Percentiles rank a stretch among this genome's conserved stretches.
Evolutionary conservation across 2,113 vertebrate species (phyloP).

Genomic region (Zingel zingel): DNA sequence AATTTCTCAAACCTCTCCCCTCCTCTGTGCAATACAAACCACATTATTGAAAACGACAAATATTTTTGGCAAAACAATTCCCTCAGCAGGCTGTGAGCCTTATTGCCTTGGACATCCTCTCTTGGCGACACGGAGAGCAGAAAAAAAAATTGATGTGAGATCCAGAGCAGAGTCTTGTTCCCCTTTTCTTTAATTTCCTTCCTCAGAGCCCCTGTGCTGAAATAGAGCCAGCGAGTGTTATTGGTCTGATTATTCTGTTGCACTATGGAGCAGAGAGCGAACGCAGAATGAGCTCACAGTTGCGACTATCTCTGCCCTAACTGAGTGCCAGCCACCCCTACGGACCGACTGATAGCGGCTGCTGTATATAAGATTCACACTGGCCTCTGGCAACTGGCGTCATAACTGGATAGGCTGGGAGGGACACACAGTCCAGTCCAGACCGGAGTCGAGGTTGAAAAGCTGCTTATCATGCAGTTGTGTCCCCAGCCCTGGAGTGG

Average conservation of each 20-base stretch:
- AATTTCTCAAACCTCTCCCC: conserved; percentile 7
- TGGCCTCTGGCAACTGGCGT: conserved; percentile 60
- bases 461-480: conserved; percentile 58
- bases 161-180: conserved; percentile 26
- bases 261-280: conserved; percentile 23
- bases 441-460: conserved; percentile 46
- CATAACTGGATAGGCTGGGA: conserved; percentile 54
- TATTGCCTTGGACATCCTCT: conserved; percentile 61
- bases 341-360: conserved; percentile 51
- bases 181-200: conserved; percentile 60
- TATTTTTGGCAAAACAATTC: conserved; percentile 67
- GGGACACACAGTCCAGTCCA: conserved; percentile 34
- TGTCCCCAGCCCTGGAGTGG: conserved; percentile 21
- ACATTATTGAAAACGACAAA: conserved; percentile 70
- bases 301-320: conserved; percentile 41
- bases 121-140: not conserved
- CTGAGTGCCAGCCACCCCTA: conserved; percentile 33
- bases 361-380: conserved; percentile 57
- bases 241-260: conserved; percentile 61
- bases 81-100: conserved; percentile 51
- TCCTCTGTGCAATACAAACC: conserved; percentile 49
- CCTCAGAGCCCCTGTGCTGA: conserved; percentile 50
- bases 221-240: conserved; percentile 48
- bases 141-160: conserved; percentile 28
- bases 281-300: conserved; percentile 39